These are phyloP conservation scores for Callipepla californica DNA, from an alignment of 2,113 vertebrate genomes.

Conservation along the genomic window DNA sequence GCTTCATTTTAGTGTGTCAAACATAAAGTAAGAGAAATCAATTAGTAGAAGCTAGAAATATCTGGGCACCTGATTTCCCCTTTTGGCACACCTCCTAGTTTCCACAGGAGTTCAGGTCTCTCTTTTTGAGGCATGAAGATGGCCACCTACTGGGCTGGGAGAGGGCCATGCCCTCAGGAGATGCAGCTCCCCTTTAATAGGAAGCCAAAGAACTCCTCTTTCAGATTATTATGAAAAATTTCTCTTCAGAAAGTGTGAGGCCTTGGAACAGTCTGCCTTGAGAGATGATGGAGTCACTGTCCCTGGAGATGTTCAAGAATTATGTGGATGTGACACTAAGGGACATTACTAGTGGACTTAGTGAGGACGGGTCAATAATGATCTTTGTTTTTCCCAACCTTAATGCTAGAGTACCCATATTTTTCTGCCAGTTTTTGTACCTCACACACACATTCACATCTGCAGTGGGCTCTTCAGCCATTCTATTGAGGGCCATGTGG, in stretches of 20 bases:
- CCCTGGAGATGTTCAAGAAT: too few species aligned
- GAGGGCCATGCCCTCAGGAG: rapidly evolving
- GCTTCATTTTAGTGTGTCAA: background rate
- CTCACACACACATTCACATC: background rate
- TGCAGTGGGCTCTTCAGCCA: rapidly evolving
- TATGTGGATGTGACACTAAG: too few species aligned
- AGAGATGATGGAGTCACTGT: too few species aligned
- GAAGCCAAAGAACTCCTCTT: background rate
- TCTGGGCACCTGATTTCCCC: background rate
- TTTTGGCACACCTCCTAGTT: background rate
- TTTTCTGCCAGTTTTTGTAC: background rate
- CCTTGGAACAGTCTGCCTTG: too few species aligned
- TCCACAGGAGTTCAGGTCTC: background rate
- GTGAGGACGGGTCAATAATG: too few species aligned
- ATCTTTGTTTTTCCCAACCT: too few species aligned
- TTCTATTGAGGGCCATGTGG: rapidly evolving
- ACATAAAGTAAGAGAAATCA: background rate
- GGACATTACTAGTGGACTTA: too few species aligned
- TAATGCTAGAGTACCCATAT: background rate
- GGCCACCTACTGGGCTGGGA: rapidly evolving
- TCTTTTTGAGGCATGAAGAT: background rate
- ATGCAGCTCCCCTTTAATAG: background rate
- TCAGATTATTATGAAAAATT: too few species aligned
- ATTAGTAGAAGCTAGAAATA: too few species aligned
- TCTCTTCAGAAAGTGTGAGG: too few species aligned